A percentile compares a stretch with the other conserved stretches of the same genome.
phyloP scores from a whole-genome alignment of 2,113 vertebrate species.

The Tachysurus vachellii region DNA sequence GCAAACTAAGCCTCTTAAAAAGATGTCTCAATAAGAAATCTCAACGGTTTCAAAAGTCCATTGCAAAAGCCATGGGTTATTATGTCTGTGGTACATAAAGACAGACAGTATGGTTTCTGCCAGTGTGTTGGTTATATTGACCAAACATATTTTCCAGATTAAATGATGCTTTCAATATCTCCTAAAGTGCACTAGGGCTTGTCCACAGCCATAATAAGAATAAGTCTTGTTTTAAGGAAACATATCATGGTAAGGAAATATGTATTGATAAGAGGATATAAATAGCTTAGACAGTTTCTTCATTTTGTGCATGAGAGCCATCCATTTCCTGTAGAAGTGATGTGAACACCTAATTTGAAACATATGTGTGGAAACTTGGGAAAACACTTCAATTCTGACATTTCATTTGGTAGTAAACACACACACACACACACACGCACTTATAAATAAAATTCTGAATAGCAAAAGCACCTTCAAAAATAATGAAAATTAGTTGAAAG shows the following conservation, averaged over 20 bases:
- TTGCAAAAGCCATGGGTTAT: constrained; percentile 20
- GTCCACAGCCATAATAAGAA: background rate
- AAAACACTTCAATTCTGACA: background rate
- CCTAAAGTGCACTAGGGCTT: background rate
- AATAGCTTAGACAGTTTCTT: background rate
- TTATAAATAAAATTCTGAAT: background rate
- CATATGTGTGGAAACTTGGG: background rate
- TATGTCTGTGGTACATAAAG: background rate
- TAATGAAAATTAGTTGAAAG: no score
- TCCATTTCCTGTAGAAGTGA: background rate
- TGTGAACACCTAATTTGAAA: background rate
- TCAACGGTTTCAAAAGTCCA: background rate
- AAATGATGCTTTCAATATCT: background rate
- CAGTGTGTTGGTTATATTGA: background rate
- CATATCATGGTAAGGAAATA: background rate
- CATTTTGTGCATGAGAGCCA: background rate
- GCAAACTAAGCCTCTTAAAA: constrained; percentile 30
- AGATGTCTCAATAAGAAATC: constrained; percentile 24
- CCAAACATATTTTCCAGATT: constrained; percentile 4
- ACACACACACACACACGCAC: no score
- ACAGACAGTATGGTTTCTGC: background rate
- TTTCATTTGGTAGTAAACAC: background rate
- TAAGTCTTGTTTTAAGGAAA: background rate
- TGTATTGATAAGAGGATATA: constrained; percentile 1
- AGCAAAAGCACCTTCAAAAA: no score